Evolutionary conservation across 2,113 vertebrate genomes (phyloP).

Genomic region (Phalacrocorax pelagicus): DNA sequence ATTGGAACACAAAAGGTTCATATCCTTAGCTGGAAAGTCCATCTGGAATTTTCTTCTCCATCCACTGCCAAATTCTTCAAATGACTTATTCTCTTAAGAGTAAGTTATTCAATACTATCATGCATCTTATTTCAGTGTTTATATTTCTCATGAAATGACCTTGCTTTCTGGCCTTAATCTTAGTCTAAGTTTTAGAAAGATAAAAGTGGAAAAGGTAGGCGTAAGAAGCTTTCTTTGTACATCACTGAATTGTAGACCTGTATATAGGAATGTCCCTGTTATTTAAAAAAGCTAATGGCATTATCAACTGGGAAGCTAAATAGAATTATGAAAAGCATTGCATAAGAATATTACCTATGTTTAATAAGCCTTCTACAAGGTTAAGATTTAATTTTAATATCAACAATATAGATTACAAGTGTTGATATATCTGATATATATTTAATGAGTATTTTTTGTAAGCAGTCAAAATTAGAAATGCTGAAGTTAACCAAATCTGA

Average conservation of each 20-base stretch:
- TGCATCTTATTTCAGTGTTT: not conserved
- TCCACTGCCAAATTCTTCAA: not conserved
- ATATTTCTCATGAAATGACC: not conserved
- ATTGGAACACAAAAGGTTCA: not conserved
- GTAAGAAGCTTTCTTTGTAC: not conserved
- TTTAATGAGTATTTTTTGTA: not conserved
- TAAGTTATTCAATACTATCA: not conserved
- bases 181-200: not conserved
- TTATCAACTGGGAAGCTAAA: not conserved
- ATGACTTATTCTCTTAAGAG: not conserved
- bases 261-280: not conserved
- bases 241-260: not conserved
- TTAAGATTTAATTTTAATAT: conserved; percentile 2
- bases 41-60: not conserved
- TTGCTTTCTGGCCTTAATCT: not conserved
- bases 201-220: not conserved
- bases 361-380: not conserved
- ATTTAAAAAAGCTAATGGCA: conserved; percentile 15
- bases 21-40: not conserved
- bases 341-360: not conserved
- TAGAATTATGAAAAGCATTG: not conserved
- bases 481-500: not conserved
- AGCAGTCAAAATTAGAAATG: not conserved
- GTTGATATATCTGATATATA: not conserved
- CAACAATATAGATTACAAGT: not conserved